Conservation (phyloP, 92 coral and sea anemone species). For the Heteractis magnifica region DNA sequence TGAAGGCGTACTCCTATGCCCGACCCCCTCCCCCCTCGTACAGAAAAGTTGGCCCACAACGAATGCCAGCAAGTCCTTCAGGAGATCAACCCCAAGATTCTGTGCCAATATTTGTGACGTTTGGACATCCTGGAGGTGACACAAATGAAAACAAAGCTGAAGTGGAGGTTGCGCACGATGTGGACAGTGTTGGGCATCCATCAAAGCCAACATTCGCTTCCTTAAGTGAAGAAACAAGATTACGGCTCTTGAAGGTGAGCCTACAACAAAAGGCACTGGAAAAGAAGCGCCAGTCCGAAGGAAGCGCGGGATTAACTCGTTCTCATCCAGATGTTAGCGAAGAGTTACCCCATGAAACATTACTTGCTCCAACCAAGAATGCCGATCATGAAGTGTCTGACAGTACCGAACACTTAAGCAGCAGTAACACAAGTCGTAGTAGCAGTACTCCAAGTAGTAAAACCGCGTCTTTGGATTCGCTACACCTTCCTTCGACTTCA, state of each 20-base stretch:
- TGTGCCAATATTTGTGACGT: slow-evolving; percentile 44
- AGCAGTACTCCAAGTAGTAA: slow-evolving; percentile 85
- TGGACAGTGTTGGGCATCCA: slow-evolving; percentile 15
- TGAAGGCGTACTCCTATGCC: slow-evolving; percentile 93
- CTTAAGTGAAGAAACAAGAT: slow-evolving; percentile 83
- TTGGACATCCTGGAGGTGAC: slow-evolving; percentile 29
- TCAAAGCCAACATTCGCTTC: slow-evolving; percentile 68
- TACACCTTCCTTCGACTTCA: slow-evolving; percentile 44
- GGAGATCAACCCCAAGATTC: slow-evolving; percentile 42
- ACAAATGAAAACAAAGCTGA: slow-evolving; percentile 37
- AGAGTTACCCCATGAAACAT: slow-evolving; percentile 35
- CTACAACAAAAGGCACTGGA: slow-evolving; percentile 89
- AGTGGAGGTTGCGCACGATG: slow-evolving; percentile 33
- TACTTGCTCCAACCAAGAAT: slow-evolving; percentile 41
- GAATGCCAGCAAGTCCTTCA: slow-evolving; percentile 53
- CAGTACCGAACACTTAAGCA: slow-evolving; percentile 60
- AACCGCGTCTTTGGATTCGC: slow-evolving; percentile 80
- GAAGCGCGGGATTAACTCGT: slow-evolving; percentile 27
- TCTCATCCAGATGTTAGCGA: slow-evolving; percentile 1
- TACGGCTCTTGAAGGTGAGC: slow-evolving; percentile 76
- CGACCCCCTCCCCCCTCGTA: slow-evolving; percentile 99
- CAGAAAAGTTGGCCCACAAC: slow-evolving; percentile 64
- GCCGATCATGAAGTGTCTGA: slow-evolving; percentile 61
- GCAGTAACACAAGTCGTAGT: slow-evolving; percentile 74
- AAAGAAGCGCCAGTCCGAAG: slow-evolving; percentile 79